phyloP scores from a whole-genome alignment of 2,797 vertebrate species.

The Rhyacichthys aspro region DNA sequence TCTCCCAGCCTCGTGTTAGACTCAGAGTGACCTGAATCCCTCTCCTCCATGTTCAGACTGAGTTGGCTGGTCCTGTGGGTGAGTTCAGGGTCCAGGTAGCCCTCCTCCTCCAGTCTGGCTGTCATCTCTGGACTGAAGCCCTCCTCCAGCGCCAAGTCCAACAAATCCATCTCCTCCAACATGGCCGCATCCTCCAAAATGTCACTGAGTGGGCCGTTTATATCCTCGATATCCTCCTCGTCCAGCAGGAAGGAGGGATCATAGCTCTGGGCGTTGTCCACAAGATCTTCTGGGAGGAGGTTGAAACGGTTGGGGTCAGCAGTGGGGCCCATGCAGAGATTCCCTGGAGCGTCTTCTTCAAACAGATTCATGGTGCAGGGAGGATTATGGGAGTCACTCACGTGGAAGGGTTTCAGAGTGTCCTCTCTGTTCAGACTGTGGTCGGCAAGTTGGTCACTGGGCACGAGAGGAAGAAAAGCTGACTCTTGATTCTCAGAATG shows the following conservation, averaged over 20 bases:
- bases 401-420: constrained; percentile 2
- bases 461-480: constrained; percentile 70
- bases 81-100: constrained; percentile 23
- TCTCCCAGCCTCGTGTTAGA: background rate
- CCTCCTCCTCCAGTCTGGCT: constrained; percentile 75
- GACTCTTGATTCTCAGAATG: constrained; percentile 24
- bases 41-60: background rate
- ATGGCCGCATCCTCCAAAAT: constrained; percentile 77
- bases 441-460: constrained; percentile 48
- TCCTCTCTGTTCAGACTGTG: constrained; percentile 8
- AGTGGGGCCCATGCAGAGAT: constrained; percentile 23
- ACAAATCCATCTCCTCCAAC: constrained; percentile 88
- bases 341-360: constrained; percentile 23
- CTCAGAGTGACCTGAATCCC: background rate
- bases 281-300: background rate
- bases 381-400: constrained; percentile 4
- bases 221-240: constrained; percentile 30
- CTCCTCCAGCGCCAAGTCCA: constrained; percentile 89
- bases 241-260: constrained; percentile 24
- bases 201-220: constrained; percentile 58
- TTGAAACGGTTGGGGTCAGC: constrained; percentile 6
- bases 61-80: constrained; percentile 12
- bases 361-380: constrained; percentile 38
- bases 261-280: background rate
- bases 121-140: constrained; percentile 86